Percentiles rank a stretch among this genome's conserved stretches.
These are phyloP conservation scores for Fulica atra DNA, from an alignment of 2,113 vertebrate genomes.

Conservation along the genomic window DNA sequence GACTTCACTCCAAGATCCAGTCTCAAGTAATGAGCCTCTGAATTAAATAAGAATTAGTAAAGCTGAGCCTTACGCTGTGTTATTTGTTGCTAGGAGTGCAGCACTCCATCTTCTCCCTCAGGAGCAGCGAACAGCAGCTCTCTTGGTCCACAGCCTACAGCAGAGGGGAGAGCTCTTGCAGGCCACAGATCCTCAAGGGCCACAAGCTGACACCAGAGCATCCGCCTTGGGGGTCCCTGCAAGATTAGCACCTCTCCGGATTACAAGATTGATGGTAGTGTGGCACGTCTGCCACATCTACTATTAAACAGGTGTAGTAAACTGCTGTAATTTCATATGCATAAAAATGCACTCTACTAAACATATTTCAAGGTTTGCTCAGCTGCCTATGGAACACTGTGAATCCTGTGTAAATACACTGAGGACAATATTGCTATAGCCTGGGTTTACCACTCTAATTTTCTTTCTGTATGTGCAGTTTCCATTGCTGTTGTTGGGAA, in stretches of 20 bases:
- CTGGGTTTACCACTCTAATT: neutral
- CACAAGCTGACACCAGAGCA: neutral
- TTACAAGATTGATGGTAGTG: neutral
- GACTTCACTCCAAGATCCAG: neutral
- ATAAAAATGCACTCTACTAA: neutral
- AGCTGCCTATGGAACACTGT: neutral
- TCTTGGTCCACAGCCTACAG: neutral
- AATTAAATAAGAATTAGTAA: neutral
- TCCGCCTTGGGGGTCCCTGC: too few species aligned
- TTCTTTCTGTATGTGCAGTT: neutral
- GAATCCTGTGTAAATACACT: neutral
- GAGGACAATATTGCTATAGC: neutral
- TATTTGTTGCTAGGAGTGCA: neutral
- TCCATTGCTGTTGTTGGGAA: neutral
- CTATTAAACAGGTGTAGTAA: neutral
- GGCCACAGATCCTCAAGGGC: accelerated
- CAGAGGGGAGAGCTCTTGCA: neutral
- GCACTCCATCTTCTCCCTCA: neutral
- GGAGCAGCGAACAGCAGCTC: neutral
- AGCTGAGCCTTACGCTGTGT: neutral
- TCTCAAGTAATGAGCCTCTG: neutral
- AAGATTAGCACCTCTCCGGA: neutral
- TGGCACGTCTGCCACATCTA: too few species aligned
- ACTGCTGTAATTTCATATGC: neutral
- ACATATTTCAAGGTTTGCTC: neutral